Conservation (phyloP, 2,888 invertebrate species). For the Ochropleura leucogaster region DNA sequence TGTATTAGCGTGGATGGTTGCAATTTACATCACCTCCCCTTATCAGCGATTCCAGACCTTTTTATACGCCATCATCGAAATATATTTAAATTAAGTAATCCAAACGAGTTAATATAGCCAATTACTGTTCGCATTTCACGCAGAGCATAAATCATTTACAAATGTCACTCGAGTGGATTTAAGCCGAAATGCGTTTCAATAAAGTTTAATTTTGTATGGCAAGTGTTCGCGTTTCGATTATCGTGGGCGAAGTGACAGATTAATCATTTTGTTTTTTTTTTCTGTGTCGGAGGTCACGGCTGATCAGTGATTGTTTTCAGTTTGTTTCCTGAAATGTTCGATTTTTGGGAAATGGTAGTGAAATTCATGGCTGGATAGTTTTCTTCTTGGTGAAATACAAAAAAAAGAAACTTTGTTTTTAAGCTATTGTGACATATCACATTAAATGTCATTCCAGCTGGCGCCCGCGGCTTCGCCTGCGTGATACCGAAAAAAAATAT, state of each 20-base stretch:
- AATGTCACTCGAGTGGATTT: conserved; percentile 47
- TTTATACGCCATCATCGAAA: conserved; percentile 47
- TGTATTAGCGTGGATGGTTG: conserved; percentile 26
- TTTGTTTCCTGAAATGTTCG: conserved; percentile 32
- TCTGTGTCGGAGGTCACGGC: conserved; percentile 54
- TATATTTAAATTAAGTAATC: conserved; percentile 57
- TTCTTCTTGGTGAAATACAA: too few relatives aligned
- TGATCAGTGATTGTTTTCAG: conserved; percentile 53
- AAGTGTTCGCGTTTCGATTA: conserved; percentile 59
- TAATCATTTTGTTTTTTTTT: conserved; percentile 63
- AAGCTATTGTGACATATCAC: too few relatives aligned
- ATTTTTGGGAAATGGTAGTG: conserved; percentile 20
- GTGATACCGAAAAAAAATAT: too few relatives aligned
- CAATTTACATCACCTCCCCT: conserved; percentile 34
- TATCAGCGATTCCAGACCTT: conserved; percentile 46
- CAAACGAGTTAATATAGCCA: conserved; percentile 59
- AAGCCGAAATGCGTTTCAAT: conserved; percentile 39
- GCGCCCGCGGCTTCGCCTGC: too few relatives aligned
- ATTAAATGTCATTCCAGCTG: too few relatives aligned
- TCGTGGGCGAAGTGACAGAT: conserved; percentile 60
- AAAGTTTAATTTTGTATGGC: conserved; percentile 43
- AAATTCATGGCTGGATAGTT: too few relatives aligned
- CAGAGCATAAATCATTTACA: conserved; percentile 54
- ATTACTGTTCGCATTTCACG: conserved; percentile 63
- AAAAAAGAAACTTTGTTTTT: too few relatives aligned